Conservation (phyloP, 2,113 vertebrate genomes). For the Gymnarchus niloticus region DNA sequence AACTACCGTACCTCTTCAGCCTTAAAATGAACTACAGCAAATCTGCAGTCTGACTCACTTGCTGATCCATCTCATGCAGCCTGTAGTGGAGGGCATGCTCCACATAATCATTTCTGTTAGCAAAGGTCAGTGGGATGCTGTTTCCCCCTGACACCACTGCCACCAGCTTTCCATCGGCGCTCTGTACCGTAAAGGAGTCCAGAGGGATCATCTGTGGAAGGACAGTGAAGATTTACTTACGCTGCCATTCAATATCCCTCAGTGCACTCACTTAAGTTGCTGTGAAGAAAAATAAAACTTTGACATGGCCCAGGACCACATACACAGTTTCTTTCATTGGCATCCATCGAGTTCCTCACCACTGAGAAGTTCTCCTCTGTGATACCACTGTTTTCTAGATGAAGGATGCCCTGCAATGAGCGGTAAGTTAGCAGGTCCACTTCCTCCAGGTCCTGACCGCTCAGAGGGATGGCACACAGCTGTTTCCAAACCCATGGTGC, state of each 20-base stretch:
- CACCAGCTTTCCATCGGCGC: slow-evolving; percentile 66
- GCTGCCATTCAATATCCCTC: background rate
- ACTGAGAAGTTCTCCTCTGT: slow-evolving; percentile 72
- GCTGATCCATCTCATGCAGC: slow-evolving; percentile 70
- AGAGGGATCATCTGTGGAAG: slow-evolving; percentile 67
- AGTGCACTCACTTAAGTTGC: background rate
- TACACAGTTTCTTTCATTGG: background rate
- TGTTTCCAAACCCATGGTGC: slow-evolving; percentile 74
- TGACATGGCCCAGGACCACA: background rate
- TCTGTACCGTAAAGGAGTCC: slow-evolving; percentile 68
- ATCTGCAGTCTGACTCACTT: slow-evolving; percentile 48
- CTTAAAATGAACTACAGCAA: background rate
- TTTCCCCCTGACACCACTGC: slow-evolving; percentile 67
- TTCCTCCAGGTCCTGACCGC: slow-evolving; percentile 63
- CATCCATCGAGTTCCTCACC: slow-evolving; percentile 45
- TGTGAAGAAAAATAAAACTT: background rate
- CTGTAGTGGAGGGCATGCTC: slow-evolving; percentile 65
- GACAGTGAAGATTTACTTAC: background rate
- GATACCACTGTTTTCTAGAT: slow-evolving; percentile 68
- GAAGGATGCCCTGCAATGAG: slow-evolving; percentile 66
- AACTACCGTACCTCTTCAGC: background rate
- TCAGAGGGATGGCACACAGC: slow-evolving; percentile 66
- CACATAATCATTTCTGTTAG: slow-evolving; percentile 67
- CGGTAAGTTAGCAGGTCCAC: slow-evolving; percentile 72
- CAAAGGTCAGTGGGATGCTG: slow-evolving; percentile 63